A percentile compares a stretch with the other conserved stretches of the same genome.
These are phyloP conservation scores for Alloscopus bannaensis DNA, from an alignment of 2,888 invertebrate genomes.

Conservation along the genomic window DNA sequence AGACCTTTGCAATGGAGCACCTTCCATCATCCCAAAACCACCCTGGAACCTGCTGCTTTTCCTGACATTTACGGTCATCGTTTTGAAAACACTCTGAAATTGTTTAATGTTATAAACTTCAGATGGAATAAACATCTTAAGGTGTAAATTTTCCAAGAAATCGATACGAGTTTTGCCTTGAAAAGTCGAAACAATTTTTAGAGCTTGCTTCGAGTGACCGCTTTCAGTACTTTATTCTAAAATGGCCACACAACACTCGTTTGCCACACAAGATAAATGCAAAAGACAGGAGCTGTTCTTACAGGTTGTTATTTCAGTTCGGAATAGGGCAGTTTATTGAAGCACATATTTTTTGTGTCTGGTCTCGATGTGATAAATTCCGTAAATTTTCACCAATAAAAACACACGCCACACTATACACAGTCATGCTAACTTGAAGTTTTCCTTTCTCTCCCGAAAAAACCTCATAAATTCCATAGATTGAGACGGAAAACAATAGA, in stretches of 20 bases:
- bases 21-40: too few relatives aligned
- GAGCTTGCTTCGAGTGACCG: too few relatives aligned
- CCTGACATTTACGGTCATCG: too few relatives aligned
- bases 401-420: constrained; percentile 23
- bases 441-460: constrained; percentile 17
- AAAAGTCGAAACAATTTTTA: not conserved
- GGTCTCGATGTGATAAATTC: constrained; percentile 52
- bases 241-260: not conserved
- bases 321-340: constrained; percentile 26
- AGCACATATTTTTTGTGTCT: constrained; percentile 34
- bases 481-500: constrained; percentile 49
- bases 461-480: constrained; percentile 53
- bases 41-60: too few relatives aligned
- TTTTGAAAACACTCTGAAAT: too few relatives aligned
- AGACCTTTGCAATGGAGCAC: too few relatives aligned
- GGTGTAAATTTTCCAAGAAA: too few relatives aligned
- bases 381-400: constrained; percentile 43
- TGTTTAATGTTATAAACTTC: too few relatives aligned
- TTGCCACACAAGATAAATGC: not conserved
- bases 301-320: constrained; percentile 40
- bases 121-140: too few relatives aligned
- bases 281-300: too few relatives aligned
- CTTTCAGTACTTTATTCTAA: not conserved
- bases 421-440: too few relatives aligned
- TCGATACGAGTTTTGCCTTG: too few relatives aligned